These are phyloP conservation scores for Sminthurinus aureus DNA, from an alignment of 2,888 invertebrate species.

Conservation along the genomic window DNA sequence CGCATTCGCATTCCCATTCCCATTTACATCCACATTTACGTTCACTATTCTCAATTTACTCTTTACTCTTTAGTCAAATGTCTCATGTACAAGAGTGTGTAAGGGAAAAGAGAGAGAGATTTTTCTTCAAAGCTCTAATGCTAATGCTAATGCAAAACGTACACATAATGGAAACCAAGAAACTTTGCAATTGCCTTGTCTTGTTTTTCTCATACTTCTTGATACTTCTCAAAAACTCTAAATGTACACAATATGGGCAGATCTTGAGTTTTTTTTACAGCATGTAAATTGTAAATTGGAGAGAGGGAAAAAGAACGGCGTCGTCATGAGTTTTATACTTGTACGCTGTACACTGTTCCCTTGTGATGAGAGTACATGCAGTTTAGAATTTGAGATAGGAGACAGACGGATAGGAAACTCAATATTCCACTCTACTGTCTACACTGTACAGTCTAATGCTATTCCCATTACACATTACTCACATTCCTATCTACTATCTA, in stretches of 20 bases:
- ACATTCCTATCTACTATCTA: not conserved
- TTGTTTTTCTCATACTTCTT: not conserved
- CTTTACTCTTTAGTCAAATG: too few species aligned
- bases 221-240: not conserved
- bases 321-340: too few species aligned
- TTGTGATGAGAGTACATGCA: too few species aligned
- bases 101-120: too few species aligned
- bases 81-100: too few species aligned
- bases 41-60: too few species aligned
- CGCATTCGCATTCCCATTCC: too few species aligned
- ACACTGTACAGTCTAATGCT: not conserved
- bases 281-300: not conserved
- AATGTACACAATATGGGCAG: not conserved
- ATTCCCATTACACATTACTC: too few species aligned
- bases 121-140: too few species aligned
- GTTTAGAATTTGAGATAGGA: not conserved
- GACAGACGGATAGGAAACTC: not conserved
- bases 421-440: not conserved
- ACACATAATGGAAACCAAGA: not conserved
- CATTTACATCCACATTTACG: too few species aligned
- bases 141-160: too few species aligned
- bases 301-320: not conserved
- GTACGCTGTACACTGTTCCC: too few species aligned
- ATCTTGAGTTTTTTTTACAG: not conserved
- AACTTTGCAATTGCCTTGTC: constrained; percentile 1